Percentiles rank a stretch among this genome's conserved stretches.
phyloP scores from a whole-genome alignment of 2,113 vertebrate genomes.

The Lophochroa leadbeateri region DNA sequence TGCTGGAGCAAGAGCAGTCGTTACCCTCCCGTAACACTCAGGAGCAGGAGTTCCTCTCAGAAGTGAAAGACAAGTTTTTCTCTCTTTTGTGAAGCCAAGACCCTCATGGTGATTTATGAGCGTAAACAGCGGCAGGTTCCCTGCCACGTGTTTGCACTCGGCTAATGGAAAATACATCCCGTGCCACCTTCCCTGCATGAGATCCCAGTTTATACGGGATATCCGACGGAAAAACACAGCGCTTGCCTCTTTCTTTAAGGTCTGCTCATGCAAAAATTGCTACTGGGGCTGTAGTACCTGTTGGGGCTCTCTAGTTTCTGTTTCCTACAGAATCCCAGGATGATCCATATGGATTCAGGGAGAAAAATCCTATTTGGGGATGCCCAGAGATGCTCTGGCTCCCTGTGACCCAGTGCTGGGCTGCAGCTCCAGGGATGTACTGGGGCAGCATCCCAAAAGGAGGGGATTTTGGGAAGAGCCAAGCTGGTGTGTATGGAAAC shows the following conservation, averaged over 20 bases:
- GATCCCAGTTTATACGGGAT: background rate
- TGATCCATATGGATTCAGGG: background rate
- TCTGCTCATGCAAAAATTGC: background rate
- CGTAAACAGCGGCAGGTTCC: background rate
- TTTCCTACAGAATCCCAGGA: background rate
- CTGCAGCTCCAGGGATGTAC: background rate
- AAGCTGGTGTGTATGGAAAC: slow-evolving; percentile 16
- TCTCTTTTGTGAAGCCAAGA: background rate
- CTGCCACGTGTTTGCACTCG: background rate
- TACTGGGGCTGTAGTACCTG: background rate
- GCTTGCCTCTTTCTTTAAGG: background rate
- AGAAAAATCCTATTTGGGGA: background rate
- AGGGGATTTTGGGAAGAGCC: background rate
- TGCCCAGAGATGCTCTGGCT: background rate
- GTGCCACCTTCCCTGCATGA: background rate
- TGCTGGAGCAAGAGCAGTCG: background rate
- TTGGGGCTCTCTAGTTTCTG: background rate
- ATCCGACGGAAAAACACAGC: background rate
- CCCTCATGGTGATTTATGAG: background rate
- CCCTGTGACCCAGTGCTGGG: background rate
- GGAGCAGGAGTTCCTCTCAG: background rate
- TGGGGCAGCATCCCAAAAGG: background rate
- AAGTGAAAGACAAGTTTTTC: background rate
- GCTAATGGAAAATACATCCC: background rate
- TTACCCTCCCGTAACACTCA: background rate